These are phyloP conservation scores for Tortricodes alternella DNA, from an alignment of 2,888 invertebrate genomes.

Conservation along the genomic window DNA sequence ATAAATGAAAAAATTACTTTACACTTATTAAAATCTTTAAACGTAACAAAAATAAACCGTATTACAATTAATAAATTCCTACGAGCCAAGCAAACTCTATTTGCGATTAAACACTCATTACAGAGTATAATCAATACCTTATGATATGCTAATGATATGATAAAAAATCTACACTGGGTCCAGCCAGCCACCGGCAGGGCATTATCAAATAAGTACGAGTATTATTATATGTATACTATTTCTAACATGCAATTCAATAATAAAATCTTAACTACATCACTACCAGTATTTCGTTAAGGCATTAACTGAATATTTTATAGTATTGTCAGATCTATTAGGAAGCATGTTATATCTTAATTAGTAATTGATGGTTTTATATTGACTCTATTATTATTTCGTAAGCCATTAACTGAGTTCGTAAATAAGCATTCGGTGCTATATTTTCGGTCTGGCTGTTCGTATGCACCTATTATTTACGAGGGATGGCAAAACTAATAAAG, in stretches of 20 bases:
- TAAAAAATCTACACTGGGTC: constrained; percentile 77
- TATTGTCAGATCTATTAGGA: constrained; percentile 82
- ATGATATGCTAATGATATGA: constrained; percentile 82
- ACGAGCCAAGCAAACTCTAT: constrained; percentile 44
- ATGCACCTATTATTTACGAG: neutral
- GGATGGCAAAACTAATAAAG: too few relatives aligned
- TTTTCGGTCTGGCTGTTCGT: constrained; percentile 5
- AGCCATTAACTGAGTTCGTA: constrained; percentile 29
- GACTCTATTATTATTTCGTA: constrained; percentile 46
- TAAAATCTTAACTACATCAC: constrained; percentile 67
- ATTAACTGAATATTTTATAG: constrained; percentile 69
- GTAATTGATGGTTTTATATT: constrained; percentile 73
- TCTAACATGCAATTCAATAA: constrained; percentile 69
- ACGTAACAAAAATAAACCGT: constrained; percentile 16
- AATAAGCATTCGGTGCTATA: constrained; percentile 9
- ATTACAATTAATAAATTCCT: too few relatives aligned
- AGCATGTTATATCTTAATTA: constrained; percentile 78
- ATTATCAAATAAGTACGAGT: constrained; percentile 42
- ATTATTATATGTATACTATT: constrained; percentile 52
- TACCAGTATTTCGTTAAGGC: constrained; percentile 77
- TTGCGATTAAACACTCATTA: constrained; percentile 51
- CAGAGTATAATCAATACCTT: constrained; percentile 52
- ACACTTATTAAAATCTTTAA: constrained; percentile 17
- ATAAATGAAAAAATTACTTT: neutral
- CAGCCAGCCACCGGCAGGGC: constrained; percentile 62